Base-by-base conservation (phyloP, 2,797 vertebrate genomes). In the Lateolabrax maculatus region DNA sequence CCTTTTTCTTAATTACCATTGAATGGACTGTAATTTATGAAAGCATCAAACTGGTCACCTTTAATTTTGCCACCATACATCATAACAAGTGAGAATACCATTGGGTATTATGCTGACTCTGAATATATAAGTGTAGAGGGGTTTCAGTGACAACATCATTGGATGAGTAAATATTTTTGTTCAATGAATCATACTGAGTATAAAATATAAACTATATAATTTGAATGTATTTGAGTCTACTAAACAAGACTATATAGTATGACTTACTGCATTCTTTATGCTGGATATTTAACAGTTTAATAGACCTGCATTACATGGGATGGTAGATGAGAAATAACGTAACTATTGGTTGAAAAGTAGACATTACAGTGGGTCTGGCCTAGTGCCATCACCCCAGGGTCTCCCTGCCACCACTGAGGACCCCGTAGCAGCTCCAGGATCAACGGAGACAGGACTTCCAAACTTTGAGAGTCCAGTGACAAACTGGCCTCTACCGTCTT, bases 401-500 rank as follows among this genome's bases (percentile, higher is more conserved):
- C 46, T 15, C 55, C 13, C 34, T 51, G 9, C 5, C 19, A 72
- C 25, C 29, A 29, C 29, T 49, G 52, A 56, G 12, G 53, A 61
- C 23, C 27, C 13, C 25, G 13, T 9, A 64, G 12, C 27, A 51
- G 44, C 36, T 53, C 13, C 10, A 36, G 9, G n/a, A 68, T 71
- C 51, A 53, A 36, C 37, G 16, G 21, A 58, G 19, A 57, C 21
- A 58, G 9, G 8, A 37, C 15, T 27, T 27, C 25, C 12, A 68
- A 57, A 29, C 31, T 4, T 7, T 29, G 7, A 36, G 36, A 21
- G 13, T 41, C 13, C 25, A 23, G 13, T 23, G 51, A 16, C 13
- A 64, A 60, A 73, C 19, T 25, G 62, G 21, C 13, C 46, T 27
- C 51, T 49, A 25, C 3, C 49, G 51, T 57, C 64, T 44, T 63